Conservation (phyloP, 2,797 vertebrate genomes). For the Galago senegalensis region DNA sequence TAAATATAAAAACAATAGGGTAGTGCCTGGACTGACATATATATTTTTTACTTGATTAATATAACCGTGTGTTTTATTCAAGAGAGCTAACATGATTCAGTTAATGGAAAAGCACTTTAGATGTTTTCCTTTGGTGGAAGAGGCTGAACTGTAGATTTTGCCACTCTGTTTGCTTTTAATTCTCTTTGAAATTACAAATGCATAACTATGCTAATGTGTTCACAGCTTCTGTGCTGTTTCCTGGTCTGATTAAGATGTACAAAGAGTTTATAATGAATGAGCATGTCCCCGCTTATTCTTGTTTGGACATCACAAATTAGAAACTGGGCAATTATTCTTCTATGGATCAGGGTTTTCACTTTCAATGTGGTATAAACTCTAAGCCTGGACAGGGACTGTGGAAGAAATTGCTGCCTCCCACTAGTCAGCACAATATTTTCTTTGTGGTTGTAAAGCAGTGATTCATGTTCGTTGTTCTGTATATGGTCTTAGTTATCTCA, state of each 20-base stretch:
- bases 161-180: conserved; percentile 59
- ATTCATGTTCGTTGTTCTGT: conserved; percentile 25
- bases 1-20: background rate
- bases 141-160: conserved; percentile 36
- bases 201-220: conserved; percentile 68
- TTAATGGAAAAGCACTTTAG: conserved; percentile 51
- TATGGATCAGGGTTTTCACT: conserved; percentile 54
- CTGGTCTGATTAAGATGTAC: conserved; percentile 80
- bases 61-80: background rate
- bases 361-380: conserved; percentile 54
- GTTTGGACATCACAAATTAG: conserved; percentile 73
- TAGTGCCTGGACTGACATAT: background rate
- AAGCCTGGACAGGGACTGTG: background rate
- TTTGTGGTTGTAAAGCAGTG: conserved; percentile 29
- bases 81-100: conserved; percentile 50
- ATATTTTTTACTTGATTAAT: conserved; percentile 9
- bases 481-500: background rate
- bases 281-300: conserved; percentile 68
- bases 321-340: conserved; percentile 54
- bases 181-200: conserved; percentile 71
- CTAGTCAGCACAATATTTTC: conserved; percentile 60
- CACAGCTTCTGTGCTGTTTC: conserved; percentile 71
- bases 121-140: conserved; percentile 48
- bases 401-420: background rate
- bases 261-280: conserved; percentile 42